Evolutionary conservation across 1,140 invertebrate genomes (phyloP), one percentile per base, ranked within the genome.

Genomic region (Orchestia grillus): DNA sequence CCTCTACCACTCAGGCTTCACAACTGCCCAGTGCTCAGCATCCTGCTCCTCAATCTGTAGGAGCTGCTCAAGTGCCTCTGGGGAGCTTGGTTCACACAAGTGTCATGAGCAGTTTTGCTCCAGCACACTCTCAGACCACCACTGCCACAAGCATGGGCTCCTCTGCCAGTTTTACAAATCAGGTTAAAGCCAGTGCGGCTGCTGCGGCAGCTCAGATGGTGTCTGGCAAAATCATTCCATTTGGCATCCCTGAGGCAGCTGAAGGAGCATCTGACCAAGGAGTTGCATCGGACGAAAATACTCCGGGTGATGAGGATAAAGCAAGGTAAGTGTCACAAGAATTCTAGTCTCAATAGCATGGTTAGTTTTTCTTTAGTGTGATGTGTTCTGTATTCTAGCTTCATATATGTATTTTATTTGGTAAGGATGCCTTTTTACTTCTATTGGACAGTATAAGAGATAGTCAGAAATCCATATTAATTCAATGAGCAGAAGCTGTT

Each of bases 251-350:
- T 42, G 88, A 90, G 41, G 88, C 88, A 42, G 15, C 15, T 0
- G 88, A 90, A 90, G 88, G 88, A 90, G 36, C 43, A 42, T 15
- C 88, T 90, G 88, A 90, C 6, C 41, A 41, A 42, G 43, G 88
- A 8, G 41, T 3, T 90, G 88, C 88, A 90, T 90, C 41, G 41
- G 88, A 90, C 42, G 88, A 90, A 90, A 44, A 41, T 16, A 90
- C 88, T 90, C 88, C 41, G 11, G 88, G 88, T 42, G 88, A 90
- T 44, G 88, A 90, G 88, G 88, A 90, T 44, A 90, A 90, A 90
- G 15, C 88, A 90, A 90, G 88, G 88, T 90, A 44, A 90, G 88
- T 77, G 62, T 36, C 28, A 36, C 62, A 77, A 77, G 28, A 28
- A 77, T 77, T 53, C 62, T 77, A 23, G 62, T 77, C 62, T 15